A percentile compares a stretch with the other conserved stretches of the same genome.
Evolutionary conservation across 2,113 vertebrate species (phyloP).

Genomic region (Prolemur simus): DNA sequence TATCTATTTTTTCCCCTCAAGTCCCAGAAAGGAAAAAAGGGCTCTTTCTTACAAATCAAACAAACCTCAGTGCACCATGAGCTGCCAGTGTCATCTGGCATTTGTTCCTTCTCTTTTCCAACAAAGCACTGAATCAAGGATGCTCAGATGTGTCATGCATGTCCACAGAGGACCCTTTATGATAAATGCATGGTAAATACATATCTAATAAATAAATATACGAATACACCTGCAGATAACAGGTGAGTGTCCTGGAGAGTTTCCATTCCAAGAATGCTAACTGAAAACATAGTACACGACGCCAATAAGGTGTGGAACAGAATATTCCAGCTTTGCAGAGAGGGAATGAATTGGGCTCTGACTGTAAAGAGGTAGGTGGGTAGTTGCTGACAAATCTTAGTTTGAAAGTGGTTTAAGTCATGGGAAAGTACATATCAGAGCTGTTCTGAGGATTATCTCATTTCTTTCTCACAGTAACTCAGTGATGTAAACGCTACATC

Average conservation of each 20-base stretch:
- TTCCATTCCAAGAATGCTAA: background rate
- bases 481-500: background rate
- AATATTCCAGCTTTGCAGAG: background rate
- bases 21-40: background rate
- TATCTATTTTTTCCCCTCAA: background rate
- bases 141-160: background rate
- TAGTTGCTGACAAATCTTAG: background rate
- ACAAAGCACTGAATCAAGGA: background rate
- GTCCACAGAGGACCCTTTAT: background rate
- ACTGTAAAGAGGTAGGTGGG: background rate
- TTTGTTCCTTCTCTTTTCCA: background rate
- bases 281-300: background rate
- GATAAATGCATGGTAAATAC: background rate
- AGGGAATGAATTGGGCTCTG: background rate
- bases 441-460: background rate
- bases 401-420: background rate
- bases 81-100: background rate
- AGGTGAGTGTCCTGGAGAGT: background rate
- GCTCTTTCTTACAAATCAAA: background rate
- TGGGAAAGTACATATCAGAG: background rate
- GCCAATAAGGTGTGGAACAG: background rate
- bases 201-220: background rate
- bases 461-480: slow-evolving; percentile 10
- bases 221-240: background rate
- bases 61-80: background rate